These are phyloP conservation scores for Galbula dea DNA, from an alignment of 2,113 vertebrate genomes.

Conservation along the genomic window DNA sequence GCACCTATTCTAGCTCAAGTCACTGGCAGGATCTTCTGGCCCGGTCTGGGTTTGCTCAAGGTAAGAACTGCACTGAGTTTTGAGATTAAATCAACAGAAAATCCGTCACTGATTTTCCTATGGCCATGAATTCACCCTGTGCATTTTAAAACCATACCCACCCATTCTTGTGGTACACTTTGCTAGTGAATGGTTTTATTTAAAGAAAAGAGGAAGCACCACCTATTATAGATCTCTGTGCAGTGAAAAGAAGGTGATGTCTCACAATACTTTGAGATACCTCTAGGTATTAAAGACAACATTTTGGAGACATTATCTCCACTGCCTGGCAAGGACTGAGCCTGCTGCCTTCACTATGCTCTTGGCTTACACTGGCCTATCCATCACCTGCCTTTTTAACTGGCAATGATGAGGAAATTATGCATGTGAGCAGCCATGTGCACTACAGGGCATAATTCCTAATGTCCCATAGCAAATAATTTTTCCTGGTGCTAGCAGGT, in stretches of 20 bases:
- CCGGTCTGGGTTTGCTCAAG: not conserved
- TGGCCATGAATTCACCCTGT: not conserved
- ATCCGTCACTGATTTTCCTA: not conserved
- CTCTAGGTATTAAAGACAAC: not conserved
- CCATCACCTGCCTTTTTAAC: constrained; percentile 32
- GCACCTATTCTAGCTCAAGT: not conserved
- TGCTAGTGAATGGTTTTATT: not conserved
- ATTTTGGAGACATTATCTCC: not conserved
- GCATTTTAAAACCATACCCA: not conserved
- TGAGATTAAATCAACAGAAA: not conserved
- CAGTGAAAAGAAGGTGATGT: not conserved
- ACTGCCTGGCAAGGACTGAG: not conserved
- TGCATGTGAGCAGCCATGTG: not conserved
- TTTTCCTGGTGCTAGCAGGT: constrained; percentile 15
- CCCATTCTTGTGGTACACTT: not conserved
- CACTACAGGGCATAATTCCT: not conserved
- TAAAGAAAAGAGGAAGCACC: not conserved
- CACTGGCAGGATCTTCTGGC: not conserved
- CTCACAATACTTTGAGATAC: not conserved
- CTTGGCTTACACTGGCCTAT: not conserved
- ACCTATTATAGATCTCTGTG: not conserved
- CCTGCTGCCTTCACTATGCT: not conserved
- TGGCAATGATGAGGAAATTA: not conserved
- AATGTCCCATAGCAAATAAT: not conserved
- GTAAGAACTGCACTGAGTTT: not conserved